These are phyloP conservation scores for Orthosia gothica DNA, from an alignment of 2,888 invertebrate species.

Conservation along the genomic window DNA sequence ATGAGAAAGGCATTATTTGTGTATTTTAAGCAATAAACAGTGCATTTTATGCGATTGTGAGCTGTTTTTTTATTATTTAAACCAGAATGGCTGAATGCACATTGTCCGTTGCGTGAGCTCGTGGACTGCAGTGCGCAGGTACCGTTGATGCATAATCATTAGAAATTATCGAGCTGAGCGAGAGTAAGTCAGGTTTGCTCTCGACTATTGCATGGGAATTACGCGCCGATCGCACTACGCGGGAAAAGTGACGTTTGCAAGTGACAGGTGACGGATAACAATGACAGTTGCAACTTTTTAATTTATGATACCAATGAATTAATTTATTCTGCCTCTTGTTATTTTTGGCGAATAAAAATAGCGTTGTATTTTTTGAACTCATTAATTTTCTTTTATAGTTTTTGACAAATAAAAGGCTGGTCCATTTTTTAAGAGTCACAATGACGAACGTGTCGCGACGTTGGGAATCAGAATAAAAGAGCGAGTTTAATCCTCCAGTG, in stretches of 20 bases:
- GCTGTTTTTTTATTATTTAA: conserved; percentile 85
- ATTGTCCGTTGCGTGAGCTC: conserved; percentile 91
- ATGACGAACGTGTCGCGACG: conserved; percentile 81
- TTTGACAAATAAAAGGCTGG: conserved; percentile 45
- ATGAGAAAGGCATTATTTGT: conserved; percentile 89
- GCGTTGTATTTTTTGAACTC: conserved; percentile 45
- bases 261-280: conserved; percentile 79
- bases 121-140: conserved; percentile 88
- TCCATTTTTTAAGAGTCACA: conserved; percentile 61
- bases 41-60: conserved; percentile 90
- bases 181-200: conserved; percentile 76
- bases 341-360: conserved; percentile 57
- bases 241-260: conserved; percentile 82
- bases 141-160: conserved; percentile 89
- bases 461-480: conserved; percentile 84
- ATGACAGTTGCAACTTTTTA: conserved; percentile 64
- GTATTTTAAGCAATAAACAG: conserved; percentile 92
- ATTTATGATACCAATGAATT: conserved; percentile 56
- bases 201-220: conserved; percentile 84
- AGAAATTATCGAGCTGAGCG: conserved; percentile 87
- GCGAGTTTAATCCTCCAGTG: conserved; percentile 77
- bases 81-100: conserved; percentile 89
- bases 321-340: conserved; percentile 42
- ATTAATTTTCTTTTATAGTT: conserved; percentile 44
- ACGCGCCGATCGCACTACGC: conserved; percentile 79